Percentiles rank a stretch among this genome's conserved stretches.
Conservation (phyloP, 92 coral and sea anemone genomes). For the Paramuricea clavata region DNA sequence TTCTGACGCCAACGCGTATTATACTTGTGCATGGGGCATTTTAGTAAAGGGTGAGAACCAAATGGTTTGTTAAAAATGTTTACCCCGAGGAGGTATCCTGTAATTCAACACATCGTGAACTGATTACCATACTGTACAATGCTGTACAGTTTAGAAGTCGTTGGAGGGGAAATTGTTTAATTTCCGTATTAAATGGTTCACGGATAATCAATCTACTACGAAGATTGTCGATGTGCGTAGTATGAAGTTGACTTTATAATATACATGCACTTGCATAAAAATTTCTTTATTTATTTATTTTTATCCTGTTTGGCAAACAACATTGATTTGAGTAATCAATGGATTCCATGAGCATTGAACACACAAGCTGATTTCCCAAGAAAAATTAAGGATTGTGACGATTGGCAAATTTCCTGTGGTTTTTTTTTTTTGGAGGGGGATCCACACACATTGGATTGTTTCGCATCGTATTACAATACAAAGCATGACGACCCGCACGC, state of each 20-base stretch:
- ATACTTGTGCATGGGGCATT: conserved; percentile 52
- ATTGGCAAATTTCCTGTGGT: conserved; percentile 23
- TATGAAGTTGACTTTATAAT: conserved; percentile 8
- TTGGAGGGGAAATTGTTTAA: conserved; percentile 21
- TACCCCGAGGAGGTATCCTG: conserved; percentile 24
- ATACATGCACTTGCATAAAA: conserved; percentile 12
- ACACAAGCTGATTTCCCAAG: conserved; percentile 19
- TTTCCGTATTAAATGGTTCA: conserved; percentile 24
- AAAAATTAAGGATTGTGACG: conserved; percentile 38
- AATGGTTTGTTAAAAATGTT: conserved; percentile 53
- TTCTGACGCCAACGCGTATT: conserved; percentile 48
- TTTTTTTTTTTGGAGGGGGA: conserved; percentile 8
- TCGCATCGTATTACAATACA: conserved; percentile 57
- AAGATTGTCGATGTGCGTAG: background rate
- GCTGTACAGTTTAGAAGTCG: conserved; percentile 8
- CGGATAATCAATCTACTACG: conserved; percentile 18
- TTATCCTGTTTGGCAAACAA: background rate
- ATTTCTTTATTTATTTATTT: too few species aligned
- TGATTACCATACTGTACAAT: too few species aligned
- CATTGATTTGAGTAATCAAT: conserved; percentile 18
- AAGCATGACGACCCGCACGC: too few species aligned
- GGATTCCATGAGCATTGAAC: conserved; percentile 24
- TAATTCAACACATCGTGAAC: background rate
- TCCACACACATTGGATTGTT: conserved; percentile 52
- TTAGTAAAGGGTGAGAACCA: conserved; percentile 13